These are phyloP conservation scores for Sinocyclocheilus anophthalmus DNA, from an alignment of 2,113 vertebrate species.

Conservation along the genomic window DNA sequence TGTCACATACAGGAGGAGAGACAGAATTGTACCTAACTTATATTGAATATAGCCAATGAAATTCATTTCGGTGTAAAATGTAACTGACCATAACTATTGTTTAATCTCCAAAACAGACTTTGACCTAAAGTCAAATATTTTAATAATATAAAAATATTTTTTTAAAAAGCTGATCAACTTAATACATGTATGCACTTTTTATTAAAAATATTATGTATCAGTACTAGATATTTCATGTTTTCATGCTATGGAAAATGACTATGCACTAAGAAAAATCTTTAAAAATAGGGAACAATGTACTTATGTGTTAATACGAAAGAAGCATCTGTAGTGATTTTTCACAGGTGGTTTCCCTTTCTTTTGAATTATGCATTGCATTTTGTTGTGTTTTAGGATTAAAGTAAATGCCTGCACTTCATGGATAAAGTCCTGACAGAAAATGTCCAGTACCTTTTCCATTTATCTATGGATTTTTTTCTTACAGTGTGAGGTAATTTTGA, in stretches of 20 bases:
- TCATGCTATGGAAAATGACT: neutral
- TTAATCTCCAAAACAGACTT: neutral
- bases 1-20: neutral
- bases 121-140: neutral
- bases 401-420: neutral
- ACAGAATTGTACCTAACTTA: neutral
- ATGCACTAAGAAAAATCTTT: neutral
- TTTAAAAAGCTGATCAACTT: neutral
- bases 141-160: neutral
- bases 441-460: neutral
- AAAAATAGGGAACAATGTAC: neutral
- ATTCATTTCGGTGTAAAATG: neutral
- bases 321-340: neutral
- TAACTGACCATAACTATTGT: neutral
- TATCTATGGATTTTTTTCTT: neutral
- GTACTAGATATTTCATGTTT: neutral
- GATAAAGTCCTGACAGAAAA: neutral
- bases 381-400: neutral
- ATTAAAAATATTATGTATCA: neutral
- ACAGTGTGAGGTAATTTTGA: neutral
- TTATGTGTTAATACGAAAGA: neutral
- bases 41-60: neutral
- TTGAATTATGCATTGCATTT: neutral
- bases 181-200: neutral
- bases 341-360: neutral